A percentile compares a stretch with the other conserved stretches of the same genome.
Conservation (phyloP, 2,113 vertebrate species). For the Cromileptes altivelis region DNA sequence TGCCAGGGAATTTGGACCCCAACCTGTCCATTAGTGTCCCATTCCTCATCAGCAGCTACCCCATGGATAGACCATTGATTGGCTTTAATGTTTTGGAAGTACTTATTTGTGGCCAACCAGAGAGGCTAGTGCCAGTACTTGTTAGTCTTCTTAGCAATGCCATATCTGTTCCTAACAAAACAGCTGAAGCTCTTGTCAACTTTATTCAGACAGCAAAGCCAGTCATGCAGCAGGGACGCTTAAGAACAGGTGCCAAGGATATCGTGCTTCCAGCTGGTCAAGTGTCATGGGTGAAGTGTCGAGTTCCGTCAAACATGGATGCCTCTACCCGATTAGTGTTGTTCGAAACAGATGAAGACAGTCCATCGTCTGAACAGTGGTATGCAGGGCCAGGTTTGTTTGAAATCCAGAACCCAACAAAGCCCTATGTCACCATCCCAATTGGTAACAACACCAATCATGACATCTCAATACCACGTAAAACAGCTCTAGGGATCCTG, state of each 20-base stretch:
- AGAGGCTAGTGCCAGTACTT: background rate
- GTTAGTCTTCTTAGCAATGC: background rate
- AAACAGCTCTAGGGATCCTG: too few relatives aligned
- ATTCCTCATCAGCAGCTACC: slow-evolving; percentile 17
- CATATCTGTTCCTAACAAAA: background rate
- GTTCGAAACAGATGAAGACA: too few relatives aligned
- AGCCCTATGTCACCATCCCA: too few relatives aligned
- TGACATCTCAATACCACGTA: too few relatives aligned
- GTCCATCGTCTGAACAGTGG: too few relatives aligned
- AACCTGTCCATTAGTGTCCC: slow-evolving; percentile 16
- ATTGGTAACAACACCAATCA: too few relatives aligned
- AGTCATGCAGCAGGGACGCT: background rate
- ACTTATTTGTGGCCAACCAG: background rate
- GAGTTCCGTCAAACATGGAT: too few relatives aligned
- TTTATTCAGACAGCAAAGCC: background rate
- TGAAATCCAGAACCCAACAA: too few relatives aligned
- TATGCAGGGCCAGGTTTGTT: too few relatives aligned
- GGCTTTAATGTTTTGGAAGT: too few relatives aligned
- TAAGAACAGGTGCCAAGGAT: background rate
- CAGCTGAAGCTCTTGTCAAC: background rate
- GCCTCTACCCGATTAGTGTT: too few relatives aligned
- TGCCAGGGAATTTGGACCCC: slow-evolving; percentile 8
- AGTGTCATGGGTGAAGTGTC: too few relatives aligned
- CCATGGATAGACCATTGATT: background rate
- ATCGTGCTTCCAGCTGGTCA: background rate